Conservation (phyloP, 2,888 invertebrate species). For the Parasteatoda lunata region DNA sequence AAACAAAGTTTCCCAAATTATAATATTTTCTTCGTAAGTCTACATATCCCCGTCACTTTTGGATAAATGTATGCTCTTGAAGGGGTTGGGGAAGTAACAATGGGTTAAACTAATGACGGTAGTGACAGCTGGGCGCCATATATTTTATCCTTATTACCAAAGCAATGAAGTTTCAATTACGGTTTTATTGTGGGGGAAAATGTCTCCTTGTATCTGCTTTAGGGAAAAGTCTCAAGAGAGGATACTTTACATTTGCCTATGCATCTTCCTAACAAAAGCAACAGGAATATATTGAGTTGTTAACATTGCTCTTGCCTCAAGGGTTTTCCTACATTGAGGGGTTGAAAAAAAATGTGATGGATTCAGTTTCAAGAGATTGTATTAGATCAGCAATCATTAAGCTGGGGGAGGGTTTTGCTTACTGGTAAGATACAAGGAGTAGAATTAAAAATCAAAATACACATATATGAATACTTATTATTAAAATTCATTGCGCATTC, state of each 20-base stretch:
- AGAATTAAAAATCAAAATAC: too few relatives aligned
- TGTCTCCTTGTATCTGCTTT: slow-evolving; percentile 6
- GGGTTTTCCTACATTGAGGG: slow-evolving; percentile 16
- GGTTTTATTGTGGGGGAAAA: slow-evolving; percentile 37
- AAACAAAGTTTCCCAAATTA: slow-evolving; percentile 58
- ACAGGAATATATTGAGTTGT: slow-evolving; percentile 16
- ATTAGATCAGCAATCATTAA: slow-evolving; percentile 43
- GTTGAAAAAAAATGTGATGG: slow-evolving; percentile 29
- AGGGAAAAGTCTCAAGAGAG: neutral
- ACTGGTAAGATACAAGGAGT: too few relatives aligned
- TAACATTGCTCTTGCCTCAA: slow-evolving; percentile 18
- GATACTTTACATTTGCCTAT: neutral
- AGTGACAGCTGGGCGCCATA: slow-evolving; percentile 58
- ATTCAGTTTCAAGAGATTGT: slow-evolving; percentile 43
- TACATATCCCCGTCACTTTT: slow-evolving; percentile 17
- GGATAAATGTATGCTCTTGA: slow-evolving; percentile 60
- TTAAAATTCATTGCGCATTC: too few relatives aligned
- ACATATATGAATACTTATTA: too few relatives aligned
- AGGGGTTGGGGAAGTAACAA: slow-evolving; percentile 27
- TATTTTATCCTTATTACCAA: slow-evolving; percentile 56
- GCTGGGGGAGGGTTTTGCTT: neutral
- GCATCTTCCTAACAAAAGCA: slow-evolving; percentile 5
- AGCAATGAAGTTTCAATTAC: slow-evolving; percentile 61
- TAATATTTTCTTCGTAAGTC: slow-evolving; percentile 45
- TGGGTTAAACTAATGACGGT: slow-evolving; percentile 50